A percentile compares a stretch with the other conserved stretches of the same genome.
These are phyloP conservation scores for Accipiter cooperii DNA, from an alignment of 2,113 vertebrate genomes.

Conservation along the genomic window DNA sequence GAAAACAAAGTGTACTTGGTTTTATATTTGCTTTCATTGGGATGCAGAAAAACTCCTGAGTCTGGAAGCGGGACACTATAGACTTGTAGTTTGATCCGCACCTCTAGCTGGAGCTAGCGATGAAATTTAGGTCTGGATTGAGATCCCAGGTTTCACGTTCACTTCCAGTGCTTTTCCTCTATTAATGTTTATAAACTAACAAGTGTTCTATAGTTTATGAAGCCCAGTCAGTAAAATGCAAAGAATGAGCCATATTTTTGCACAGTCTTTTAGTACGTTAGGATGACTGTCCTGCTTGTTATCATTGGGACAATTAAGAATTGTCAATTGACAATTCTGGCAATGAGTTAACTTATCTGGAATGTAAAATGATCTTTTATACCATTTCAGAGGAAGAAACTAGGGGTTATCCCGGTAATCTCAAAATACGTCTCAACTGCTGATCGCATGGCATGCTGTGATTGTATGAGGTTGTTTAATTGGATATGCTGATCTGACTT, in stretches of 20 bases:
- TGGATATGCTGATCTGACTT: background rate
- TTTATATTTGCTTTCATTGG: background rate
- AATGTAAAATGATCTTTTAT: background rate
- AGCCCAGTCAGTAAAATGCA: background rate
- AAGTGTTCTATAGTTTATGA: background rate
- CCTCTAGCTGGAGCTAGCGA: background rate
- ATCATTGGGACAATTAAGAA: background rate
- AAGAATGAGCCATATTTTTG: background rate
- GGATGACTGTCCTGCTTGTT: background rate
- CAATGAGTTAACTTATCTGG: background rate
- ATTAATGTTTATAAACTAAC: background rate
- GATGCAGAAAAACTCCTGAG: background rate
- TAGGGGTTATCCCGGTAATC: background rate
- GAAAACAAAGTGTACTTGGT: background rate
- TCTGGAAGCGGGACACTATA: background rate
- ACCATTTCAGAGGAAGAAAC: background rate
- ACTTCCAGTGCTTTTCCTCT: background rate
- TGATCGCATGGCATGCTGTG: background rate
- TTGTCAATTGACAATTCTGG: background rate
- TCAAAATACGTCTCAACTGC: background rate
- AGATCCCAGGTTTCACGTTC: background rate
- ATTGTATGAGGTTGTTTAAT: constrained; percentile 1
- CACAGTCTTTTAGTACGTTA: background rate
- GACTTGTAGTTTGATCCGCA: background rate
- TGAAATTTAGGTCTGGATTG: background rate